A percentile compares a stretch with the other conserved stretches of the same genome.
Evolutionary conservation across 2,797 vertebrate genomes (phyloP).

Genomic region (Forpus xanthops): DNA sequence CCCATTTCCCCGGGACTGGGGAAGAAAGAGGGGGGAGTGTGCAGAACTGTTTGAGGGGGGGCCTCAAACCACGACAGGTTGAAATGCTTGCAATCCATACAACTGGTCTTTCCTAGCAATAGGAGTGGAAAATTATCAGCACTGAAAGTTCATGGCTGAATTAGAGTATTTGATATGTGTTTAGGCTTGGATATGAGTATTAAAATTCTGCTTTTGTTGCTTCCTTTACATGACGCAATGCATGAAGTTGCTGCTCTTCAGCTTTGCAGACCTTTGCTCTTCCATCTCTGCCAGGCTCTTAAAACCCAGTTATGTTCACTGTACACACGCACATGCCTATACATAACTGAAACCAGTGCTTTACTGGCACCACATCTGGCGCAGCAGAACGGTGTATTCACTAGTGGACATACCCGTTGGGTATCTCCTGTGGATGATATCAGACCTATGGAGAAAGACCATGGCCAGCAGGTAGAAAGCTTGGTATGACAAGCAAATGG

Average conservation of each 20-base stretch:
- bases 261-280: neutral
- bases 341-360: neutral
- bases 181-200: neutral
- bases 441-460: neutral
- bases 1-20: too few species aligned
- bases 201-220: neutral
- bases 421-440: neutral
- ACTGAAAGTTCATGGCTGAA: neutral
- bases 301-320: neutral
- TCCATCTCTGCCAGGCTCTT: neutral
- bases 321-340: accelerated
- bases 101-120: neutral
- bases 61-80: too few species aligned
- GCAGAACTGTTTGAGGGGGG: too few species aligned
- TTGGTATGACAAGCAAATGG: neutral
- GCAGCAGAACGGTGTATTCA: neutral
- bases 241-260: neutral
- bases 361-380: neutral
- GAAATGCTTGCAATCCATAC: neutral
- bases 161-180: neutral
- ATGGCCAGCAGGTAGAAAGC: neutral
- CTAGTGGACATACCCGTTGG: accelerated
- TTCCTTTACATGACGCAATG: neutral
- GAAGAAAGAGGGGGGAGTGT: too few species aligned
- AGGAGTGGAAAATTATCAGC: neutral